Evolutionary conservation across 2,797 vertebrate genomes (phyloP), one percentile per base, ranked within the genome.

Genomic region (Thripadectes ignobilis): DNA sequence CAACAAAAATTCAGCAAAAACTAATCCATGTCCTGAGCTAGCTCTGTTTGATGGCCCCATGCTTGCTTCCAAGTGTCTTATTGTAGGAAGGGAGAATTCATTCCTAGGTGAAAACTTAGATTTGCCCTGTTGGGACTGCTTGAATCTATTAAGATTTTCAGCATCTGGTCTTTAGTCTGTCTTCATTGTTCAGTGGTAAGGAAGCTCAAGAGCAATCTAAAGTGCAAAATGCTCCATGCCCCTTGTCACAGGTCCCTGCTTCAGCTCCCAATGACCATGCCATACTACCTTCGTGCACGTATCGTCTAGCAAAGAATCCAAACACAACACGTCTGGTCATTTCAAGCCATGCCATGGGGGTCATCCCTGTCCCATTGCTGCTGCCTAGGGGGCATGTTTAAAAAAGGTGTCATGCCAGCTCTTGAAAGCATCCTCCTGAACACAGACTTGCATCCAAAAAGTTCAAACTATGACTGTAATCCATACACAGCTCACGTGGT

Each of bases 21-120:
- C 15, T 36, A 29, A 32, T 68, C 55, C 4, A 8, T 17, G 19
- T 41, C 48, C 65, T 73, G 32, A 75, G 41, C 19, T 92, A 9
- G 3, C 18, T 90, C 48, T 4, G 2, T 48, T 58, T 62, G 59
- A 63, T 69, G 67, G 6, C 12, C 24, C 13, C 0, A 0, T 80
- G 30, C 12, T 87, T 78, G 18, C 57, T 83, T 72, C 49, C 1
- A 5, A 12, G 23, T 36, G 9, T 61, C 19, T 85, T 45, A 15
- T 32, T 73, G 48, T 58, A 61, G 41, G 15, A 87, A 15, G 16
- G 22, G 21, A 65, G 45, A 57, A 32, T 46, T 85, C 23, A 43
- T 61, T 54, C 26, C 30, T 24, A 34, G 7, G 11, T 62, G 46
- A 59, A 84, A 89, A 82, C 14, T 26, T 55, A 49, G 13, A 34